Evolutionary conservation across 2,797 vertebrate genomes (phyloP), one percentile per base, ranked within the genome.

Genomic region (Sebastes kiyomatsui): DNA sequence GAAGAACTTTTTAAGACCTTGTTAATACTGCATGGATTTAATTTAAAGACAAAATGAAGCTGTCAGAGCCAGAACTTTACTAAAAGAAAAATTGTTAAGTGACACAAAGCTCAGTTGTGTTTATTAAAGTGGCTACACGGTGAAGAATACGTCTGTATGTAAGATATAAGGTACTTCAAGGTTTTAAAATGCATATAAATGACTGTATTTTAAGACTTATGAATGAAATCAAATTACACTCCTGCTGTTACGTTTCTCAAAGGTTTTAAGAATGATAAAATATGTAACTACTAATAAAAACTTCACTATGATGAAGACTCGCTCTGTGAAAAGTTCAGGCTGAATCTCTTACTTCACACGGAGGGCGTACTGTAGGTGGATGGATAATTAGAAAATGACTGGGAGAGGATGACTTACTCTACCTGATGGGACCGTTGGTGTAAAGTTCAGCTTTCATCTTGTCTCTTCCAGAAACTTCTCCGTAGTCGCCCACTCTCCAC

Each of bases 381-480:
- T 25, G 35, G 80, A 66, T 67, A 14, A n/a, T 49, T 14, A n/a
- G 6, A 74, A 56, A 23, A 35, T 12, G 62, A 73, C 65, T 25
- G 10, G 2, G 4, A 25, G 68, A 79, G 58, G 33, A 66, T 6
- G 68, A 77, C 30, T 73, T 54, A 13, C 52, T 62, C 59, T 90
- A 99, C 98, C 98, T 99, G 94, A 99, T 97, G 35, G 98, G 98
- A 18, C 98, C 98, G 0, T 96, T 96, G 38, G 93, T 54, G 59
- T 97, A 98, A 85, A 99, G 96, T 90, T 99, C 98, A 0, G 97
- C 97, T 95, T 97, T 99, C 97, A 99, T 99, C 87, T 96, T 93
- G 67, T 98, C 96, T 82, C 96, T 93, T 6, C 98, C 98, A 0
- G 92, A 96, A 79, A 98, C 82, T 2, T 90, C 69, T 2, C 98